These are phyloP conservation scores for Vulpes ferrilata DNA, from an alignment of 2,113 vertebrate species.

Conservation along the genomic window DNA sequence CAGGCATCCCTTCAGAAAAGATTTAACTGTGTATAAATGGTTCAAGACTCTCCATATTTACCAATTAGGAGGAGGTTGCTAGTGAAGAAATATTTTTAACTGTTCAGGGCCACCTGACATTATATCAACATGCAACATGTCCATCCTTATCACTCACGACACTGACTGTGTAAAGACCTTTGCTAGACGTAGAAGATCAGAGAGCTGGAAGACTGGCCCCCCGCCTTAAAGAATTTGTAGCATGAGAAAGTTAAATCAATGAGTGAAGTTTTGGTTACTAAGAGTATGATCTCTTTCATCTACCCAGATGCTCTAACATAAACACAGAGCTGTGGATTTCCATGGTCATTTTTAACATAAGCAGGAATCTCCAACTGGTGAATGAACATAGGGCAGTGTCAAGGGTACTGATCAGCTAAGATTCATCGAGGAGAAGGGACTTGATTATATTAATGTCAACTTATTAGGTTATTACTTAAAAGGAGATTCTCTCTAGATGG, in stretches of 20 bases:
- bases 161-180: background rate
- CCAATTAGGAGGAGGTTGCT: background rate
- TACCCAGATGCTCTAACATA: background rate
- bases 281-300: background rate
- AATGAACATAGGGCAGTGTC: background rate
- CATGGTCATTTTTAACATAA: background rate
- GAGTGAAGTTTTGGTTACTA: background rate
- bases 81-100: background rate
- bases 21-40: background rate
- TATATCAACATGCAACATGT: background rate
- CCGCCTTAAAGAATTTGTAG: background rate
- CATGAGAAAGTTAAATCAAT: background rate
- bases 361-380: background rate
- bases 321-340: background rate
- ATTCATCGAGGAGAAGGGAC: background rate
- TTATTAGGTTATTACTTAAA: background rate
- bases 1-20: background rate
- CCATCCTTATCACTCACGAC: background rate
- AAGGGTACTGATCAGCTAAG: background rate
- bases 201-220: background rate
- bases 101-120: background rate
- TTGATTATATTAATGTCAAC: background rate
- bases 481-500: constrained; percentile 5
- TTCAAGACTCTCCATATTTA: background rate
- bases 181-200: background rate